These are phyloP conservation scores for Chaitophorus viminalis DNA, from an alignment of 2,888 invertebrate genomes.

Conservation along the genomic window DNA sequence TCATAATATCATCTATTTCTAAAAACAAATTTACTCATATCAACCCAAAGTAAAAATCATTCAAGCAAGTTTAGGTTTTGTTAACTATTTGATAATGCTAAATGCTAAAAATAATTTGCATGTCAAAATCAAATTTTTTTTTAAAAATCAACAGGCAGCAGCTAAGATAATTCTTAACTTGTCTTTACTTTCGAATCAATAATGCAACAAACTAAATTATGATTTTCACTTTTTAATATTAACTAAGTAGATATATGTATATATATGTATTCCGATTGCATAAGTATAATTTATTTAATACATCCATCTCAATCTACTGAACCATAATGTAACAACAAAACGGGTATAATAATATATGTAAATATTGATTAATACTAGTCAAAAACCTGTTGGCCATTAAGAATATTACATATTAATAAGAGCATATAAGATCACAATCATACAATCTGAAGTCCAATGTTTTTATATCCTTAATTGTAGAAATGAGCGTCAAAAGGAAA, in stretches of 20 bases:
- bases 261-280: too few relatives aligned
- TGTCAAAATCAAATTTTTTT: not conserved
- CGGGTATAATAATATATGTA: not conserved
- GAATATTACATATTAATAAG: too few relatives aligned
- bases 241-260: too few relatives aligned
- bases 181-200: not conserved
- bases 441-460: too few relatives aligned
- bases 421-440: too few relatives aligned
- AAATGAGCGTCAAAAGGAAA: too few relatives aligned
- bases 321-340: not conserved
- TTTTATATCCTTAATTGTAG: too few relatives aligned
- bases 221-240: too few relatives aligned
- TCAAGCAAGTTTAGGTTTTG: slow-evolving; percentile 33
- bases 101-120: not conserved
- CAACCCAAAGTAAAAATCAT: slow-evolving; percentile 26
- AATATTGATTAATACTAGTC: not conserved
- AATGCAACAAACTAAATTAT: not conserved
- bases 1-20: not conserved
- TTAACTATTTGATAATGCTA: slow-evolving; percentile 3
- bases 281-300: not conserved
- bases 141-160: not conserved
- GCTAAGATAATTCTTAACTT: not conserved
- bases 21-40: not conserved
- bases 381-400: too few relatives aligned
- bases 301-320: not conserved